Base-by-base conservation (phyloP, 2,113 vertebrate species). In the Paramisgurnus dabryanus region DNA sequence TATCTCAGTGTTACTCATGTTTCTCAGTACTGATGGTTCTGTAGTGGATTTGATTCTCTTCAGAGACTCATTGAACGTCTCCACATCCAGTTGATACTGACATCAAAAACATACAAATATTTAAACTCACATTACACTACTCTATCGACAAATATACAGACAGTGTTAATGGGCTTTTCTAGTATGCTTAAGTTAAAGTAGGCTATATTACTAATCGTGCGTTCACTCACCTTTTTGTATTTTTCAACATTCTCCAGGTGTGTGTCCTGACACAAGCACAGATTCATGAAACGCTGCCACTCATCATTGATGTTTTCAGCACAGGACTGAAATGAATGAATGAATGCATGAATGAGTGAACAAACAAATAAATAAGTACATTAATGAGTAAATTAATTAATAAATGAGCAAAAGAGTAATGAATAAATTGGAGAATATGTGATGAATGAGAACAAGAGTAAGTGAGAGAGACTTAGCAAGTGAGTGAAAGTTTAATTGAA, bases 211-310 rank as follows among this genome's bases (percentile, higher is more conserved):
- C 3, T 2, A n/a, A 58, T 3, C 34, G 18, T 45, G 40, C 47
- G 10, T 40, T 27, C 18, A 10, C 18, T 5, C 92, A 98, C 97
- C 94, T 93, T 95, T 86, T 88, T 96, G 60, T 98, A 98, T 18
- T 83, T 89, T 67, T 96, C 95, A 55, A 97, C 89, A 0, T 87
- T 95, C 85, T 95, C 93, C 90, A 99, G 90, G 5, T 98, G 98
- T 7, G 85, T 88, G 80, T 99, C 97, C 86, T 99, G 95, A 70
- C 96, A 96, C 83, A 97, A 92, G 81, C 95, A 98, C 78, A 99
- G 89, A 83, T 97, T 98, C 76, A 98, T 92, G 83, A 99, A 98
- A 71, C 91, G 92, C 82, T 98, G 94, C 98, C 98, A 99, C 84
- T 98, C 95, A 0, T 34, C 87, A 86, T 95, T 95, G 82, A 98